Percentiles rank a stretch among this genome's conserved stretches.
Evolutionary conservation across 2,113 vertebrate species (phyloP).

Genomic region (Apodemus speciosus): DNA sequence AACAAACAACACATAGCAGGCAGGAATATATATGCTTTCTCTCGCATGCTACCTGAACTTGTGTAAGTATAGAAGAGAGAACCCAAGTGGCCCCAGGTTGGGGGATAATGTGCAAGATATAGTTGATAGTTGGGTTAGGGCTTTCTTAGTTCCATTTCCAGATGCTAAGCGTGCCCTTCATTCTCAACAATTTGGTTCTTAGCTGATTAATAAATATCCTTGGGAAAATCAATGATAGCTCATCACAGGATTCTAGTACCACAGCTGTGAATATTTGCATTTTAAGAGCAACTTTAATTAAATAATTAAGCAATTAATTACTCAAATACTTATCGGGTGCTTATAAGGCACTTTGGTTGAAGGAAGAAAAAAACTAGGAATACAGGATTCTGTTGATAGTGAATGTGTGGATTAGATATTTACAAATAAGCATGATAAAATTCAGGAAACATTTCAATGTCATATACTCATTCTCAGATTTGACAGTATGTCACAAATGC

Average conservation of each 20-base stretch:
- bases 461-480: neutral
- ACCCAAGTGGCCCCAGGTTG: too few species aligned
- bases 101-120: neutral
- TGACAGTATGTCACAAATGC: neutral
- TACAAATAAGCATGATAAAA: conserved; percentile 36
- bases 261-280: conserved; percentile 75
- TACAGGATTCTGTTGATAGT: conserved; percentile 23
- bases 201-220: conserved; percentile 62
- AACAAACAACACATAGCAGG: neutral
- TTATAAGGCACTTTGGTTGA: conserved; percentile 59
- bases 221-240: conserved; percentile 68
- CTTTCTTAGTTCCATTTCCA: conserved; percentile 14
- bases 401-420: conserved; percentile 55
- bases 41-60: neutral
- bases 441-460: neutral
- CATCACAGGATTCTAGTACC: conserved; percentile 59
- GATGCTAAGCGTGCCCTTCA: conserved; percentile 24
- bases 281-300: conserved; percentile 77
- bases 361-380: conserved; percentile 22
- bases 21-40: neutral
- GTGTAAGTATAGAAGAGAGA: neutral
- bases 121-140: neutral
- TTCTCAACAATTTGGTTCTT: conserved; percentile 17
- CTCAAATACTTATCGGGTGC: conserved; percentile 67
- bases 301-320: conserved; percentile 80